phyloP scores from a whole-genome alignment of 2,888 invertebrate genomes.

The Chrysolina haemoptera region DNA sequence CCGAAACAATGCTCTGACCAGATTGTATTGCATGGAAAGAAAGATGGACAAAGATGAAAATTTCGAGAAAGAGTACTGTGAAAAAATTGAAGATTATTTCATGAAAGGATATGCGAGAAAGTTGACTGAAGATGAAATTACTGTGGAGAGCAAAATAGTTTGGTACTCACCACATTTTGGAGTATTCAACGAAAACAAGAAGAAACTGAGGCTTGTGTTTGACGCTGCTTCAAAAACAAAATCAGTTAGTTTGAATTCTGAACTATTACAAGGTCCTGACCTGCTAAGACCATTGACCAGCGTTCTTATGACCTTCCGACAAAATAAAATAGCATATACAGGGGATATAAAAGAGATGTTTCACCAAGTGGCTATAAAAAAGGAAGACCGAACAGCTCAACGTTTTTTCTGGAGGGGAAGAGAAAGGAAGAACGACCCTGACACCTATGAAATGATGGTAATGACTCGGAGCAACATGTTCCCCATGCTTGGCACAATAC shows the following conservation, averaged over 20 bases:
- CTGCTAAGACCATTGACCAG: constrained; percentile 42
- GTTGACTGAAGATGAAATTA: constrained; percentile 1
- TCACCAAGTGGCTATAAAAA: constrained; percentile 45
- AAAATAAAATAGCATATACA: constrained; percentile 33
- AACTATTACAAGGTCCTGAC: constrained; percentile 48
- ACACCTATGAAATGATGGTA: constrained; percentile 49
- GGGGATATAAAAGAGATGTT: constrained; percentile 14
- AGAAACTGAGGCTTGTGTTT: constrained; percentile 26
- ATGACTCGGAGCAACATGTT: constrained; percentile 55
- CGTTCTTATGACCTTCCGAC: constrained; percentile 35
- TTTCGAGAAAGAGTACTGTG: constrained; percentile 10
- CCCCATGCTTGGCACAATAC: constrained; percentile 50
- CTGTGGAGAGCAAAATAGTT: not conserved
- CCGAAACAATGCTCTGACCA: not conserved
- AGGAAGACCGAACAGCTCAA: constrained; percentile 50
- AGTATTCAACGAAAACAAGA: constrained; percentile 23
- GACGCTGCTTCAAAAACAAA: constrained; percentile 27
- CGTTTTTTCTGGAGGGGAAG: constrained; percentile 38
- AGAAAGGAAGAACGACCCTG: constrained; percentile 31
- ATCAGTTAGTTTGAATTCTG: constrained; percentile 27
- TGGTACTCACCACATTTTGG: constrained; percentile 27
- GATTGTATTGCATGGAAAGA: constrained; percentile 27
- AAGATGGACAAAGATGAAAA: constrained; percentile 20
- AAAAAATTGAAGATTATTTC: constrained; percentile 26
- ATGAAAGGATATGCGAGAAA: constrained; percentile 11